Base-by-base conservation (phyloP, 35 echinoderm and acorn worm genomes). In the Heliocidaris erythrogramma region DNA sequence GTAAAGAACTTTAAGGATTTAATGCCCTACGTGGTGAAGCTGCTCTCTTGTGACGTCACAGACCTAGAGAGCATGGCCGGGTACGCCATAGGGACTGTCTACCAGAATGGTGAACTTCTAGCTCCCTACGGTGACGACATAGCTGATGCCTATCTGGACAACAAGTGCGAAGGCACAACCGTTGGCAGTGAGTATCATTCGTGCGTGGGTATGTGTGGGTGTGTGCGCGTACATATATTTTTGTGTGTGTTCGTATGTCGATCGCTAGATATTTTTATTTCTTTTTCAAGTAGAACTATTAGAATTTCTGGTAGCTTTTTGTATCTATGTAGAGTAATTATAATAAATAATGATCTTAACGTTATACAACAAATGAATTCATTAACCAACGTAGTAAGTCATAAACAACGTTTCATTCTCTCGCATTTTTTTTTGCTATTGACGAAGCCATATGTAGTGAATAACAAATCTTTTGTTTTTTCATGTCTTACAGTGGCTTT, bases 81-180 rank as follows among this genome's bases (percentile, higher is more conserved):
- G 4, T 91, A 84, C 47, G 94, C 88, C 60, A 95, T 98, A 29
- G 95, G 94, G 21, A 49, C 84, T 30, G 92, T 98, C 49, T 98
- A 98, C 71, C 94, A 97, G 48, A 95, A 98, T 49, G 96, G 92
- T 9, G 97, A 98, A 18, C 78, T 97, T 27, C 92, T 98, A 2
- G 65, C 95, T 27, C 97, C 97, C 0, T 97, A 96, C 47, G 97
- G 96, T 35, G 97, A 98, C 24, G 93, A 93, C 18, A 96, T 98
- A 13, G 89, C 96, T 47, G 97, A 98, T 31, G 97, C 96, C 0
- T 98, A 94, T 49, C 86, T 98, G 7, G 94, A 96, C 24, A 95
- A 97, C 18, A 94, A 90, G 13, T 85, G 60, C 16, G 94, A 94
- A 94, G 96, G 97, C 71, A 48, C 85, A 48, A 93, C 24, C 7